A percentile compares a stretch with the other conserved stretches of the same genome.
Conservation (phyloP, 1,140 invertebrate genomes). For the Calephelis nemesis region DNA sequence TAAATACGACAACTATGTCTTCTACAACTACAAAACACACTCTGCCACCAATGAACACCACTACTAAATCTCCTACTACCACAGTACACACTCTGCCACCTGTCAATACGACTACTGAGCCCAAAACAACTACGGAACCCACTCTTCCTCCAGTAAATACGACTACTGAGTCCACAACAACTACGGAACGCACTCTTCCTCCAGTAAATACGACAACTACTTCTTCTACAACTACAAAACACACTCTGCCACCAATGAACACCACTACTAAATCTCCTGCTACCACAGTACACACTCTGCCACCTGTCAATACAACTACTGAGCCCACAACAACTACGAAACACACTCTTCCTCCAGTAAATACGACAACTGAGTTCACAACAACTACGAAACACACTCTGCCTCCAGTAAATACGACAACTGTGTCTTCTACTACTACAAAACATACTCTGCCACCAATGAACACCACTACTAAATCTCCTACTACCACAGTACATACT, state of each 20-base stretch:
- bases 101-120: not conserved
- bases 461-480: no score
- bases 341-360: not conserved
- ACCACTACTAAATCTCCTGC: not conserved
- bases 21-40: no score
- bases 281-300: not conserved
- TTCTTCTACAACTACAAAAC: not conserved
- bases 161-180: not conserved
- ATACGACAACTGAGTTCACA: not conserved
- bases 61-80: no score
- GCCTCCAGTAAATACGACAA: no score
- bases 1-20: no score
- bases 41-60: no score
- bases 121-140: not conserved
- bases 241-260: no score
- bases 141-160: not conserved
- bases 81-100: not conserved
- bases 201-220: no score
- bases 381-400: not conserved
- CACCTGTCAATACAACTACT: conserved; percentile 1
- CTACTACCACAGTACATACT: no score
- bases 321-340: not conserved
- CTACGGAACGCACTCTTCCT: not conserved
- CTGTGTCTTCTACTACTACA: no score
- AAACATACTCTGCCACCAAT: not conserved